Conservation (phyloP, 2,888 invertebrate genomes). For the Erannis defoliaria region DNA sequence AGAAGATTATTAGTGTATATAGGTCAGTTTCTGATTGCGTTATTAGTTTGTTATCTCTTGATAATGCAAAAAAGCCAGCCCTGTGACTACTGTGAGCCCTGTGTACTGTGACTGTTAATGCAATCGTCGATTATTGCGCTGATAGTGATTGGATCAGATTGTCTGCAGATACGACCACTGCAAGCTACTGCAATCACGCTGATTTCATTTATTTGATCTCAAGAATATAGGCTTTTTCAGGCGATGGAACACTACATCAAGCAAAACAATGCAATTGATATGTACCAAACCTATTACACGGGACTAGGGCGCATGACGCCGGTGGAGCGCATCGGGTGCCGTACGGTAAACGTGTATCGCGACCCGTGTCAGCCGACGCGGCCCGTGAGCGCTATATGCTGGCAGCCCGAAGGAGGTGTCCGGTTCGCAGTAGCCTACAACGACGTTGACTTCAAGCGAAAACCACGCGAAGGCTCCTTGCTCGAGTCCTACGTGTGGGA, state of each 20-base stretch:
- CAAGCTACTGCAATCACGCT: too few relatives aligned
- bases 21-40: too few relatives aligned
- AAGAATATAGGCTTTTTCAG: constrained; percentile 69
- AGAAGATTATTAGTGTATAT: too few relatives aligned
- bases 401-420: constrained; percentile 94
- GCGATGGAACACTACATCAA: constrained; percentile 93
- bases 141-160: too few relatives aligned
- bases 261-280: constrained; percentile 97
- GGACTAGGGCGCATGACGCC: constrained; percentile 89
- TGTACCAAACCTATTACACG: constrained; percentile 95
- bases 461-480: constrained; percentile 58
- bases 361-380: constrained; percentile 87
- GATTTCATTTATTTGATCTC: not conserved
- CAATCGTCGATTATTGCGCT: too few relatives aligned
- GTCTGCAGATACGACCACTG: not conserved
- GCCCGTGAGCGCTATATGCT: constrained; percentile 92
- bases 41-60: too few relatives aligned
- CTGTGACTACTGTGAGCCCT: too few relatives aligned
- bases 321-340: constrained; percentile 88
- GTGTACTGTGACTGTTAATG: too few relatives aligned
- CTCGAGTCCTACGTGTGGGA: constrained; percentile 92
- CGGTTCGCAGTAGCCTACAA: constrained; percentile 94
- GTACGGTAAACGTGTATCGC: constrained; percentile 94
- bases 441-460: constrained; percentile 90
- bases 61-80: too few relatives aligned